Evolutionary conservation across 2,797 vertebrate genomes (phyloP), one percentile per base, ranked within the genome.

Genomic region (Lepus oiostolus): DNA sequence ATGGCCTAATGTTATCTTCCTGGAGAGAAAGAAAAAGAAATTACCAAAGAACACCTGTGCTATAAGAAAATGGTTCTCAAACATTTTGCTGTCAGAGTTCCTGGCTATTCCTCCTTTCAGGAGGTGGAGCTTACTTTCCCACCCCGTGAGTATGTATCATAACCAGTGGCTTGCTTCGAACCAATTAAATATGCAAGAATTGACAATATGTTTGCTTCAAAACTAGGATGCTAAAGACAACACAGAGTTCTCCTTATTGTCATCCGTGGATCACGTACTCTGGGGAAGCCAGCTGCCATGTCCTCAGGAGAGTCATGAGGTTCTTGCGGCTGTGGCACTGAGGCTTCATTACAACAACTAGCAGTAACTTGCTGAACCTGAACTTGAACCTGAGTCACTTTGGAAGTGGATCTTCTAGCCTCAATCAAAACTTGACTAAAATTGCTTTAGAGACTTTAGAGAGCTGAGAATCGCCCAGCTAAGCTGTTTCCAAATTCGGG

Each of bases 11-110:
- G 77, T 63, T 68, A 6, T 72, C 32, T 77, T 95, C 67, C 32
- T 11, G 63, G 50, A 88, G 47, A 85, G 85, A 90, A 35, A 87
- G 85, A 90, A 35, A 87, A 1, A 85, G 62, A 77, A 38, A 47
- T 7, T 88, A 2, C 50, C 74, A 68, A 58, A 96, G 58, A 52
- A 76, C 22, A 5, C 62, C 9, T 42, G 63, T 79, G 9, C 21
- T 42, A 50, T 11, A 81, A 13, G 21, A 50, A 96, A 92, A 85
- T 52, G 16, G 14, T 60, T 90, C 60, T 26, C 68, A 81, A 85
- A 70, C 54, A 54, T 82, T 71, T 58, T 77, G 47, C 30, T 83
- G 50, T 52, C 35, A 85, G 42, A 90, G 24, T 87, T 58, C 38
- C 68, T 62, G 72, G 12, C 50, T 21, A 67, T 5, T 71, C 54